These are phyloP conservation scores for Malaclemys terrapin DNA, from an alignment of 2,113 vertebrate genomes.

Conservation along the genomic window DNA sequence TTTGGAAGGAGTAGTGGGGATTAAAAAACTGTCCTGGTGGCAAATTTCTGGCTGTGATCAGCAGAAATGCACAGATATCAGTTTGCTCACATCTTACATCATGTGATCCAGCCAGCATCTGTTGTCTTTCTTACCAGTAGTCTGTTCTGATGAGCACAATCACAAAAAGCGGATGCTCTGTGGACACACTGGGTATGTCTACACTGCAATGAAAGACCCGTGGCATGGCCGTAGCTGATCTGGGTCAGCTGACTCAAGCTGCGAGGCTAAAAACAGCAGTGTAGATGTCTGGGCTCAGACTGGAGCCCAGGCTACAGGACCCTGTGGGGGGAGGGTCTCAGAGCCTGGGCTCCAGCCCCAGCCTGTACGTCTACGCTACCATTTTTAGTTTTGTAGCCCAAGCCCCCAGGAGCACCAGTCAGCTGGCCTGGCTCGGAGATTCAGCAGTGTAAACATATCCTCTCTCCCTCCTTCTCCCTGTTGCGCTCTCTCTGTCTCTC, in stretches of 20 bases:
- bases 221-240: background rate
- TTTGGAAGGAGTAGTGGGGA: background rate
- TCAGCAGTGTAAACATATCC: background rate
- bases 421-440: background rate
- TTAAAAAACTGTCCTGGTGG: background rate
- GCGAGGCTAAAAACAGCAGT: background rate
- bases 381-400: background rate
- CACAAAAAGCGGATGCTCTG: background rate
- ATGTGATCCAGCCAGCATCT: background rate
- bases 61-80: background rate
- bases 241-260: background rate
- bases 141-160: background rate
- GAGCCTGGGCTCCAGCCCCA: background rate
- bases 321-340: background rate
- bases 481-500: accelerated
- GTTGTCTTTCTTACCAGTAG: background rate
- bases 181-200: background rate
- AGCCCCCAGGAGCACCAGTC: background rate
- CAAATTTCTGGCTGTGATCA: background rate
- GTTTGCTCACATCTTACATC: background rate
- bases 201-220: background rate
- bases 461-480: too few species aligned
- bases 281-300: background rate
- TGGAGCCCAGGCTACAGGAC: background rate
- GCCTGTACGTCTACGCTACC: background rate